A percentile compares a stretch with the other conserved stretches of the same genome.
phyloP scores from a whole-genome alignment of 2,113 vertebrate genomes.

The Perccottus glenii region DNA sequence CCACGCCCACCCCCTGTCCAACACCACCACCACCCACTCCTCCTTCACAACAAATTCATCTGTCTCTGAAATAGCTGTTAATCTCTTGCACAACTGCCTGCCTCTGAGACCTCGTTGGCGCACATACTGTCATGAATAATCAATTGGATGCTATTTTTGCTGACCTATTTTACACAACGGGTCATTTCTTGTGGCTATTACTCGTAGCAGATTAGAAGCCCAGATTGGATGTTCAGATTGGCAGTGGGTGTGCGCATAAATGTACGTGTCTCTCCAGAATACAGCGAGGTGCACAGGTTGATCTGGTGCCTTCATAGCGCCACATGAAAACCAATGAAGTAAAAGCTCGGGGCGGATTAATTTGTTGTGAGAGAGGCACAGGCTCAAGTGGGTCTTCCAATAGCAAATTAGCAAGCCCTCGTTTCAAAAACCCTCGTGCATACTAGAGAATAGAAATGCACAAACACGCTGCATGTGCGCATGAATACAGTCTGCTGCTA shows the following conservation, averaged over 20 bases:
- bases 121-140: slow-evolving; percentile 73
- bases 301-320: slow-evolving; percentile 39
- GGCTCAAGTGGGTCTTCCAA: slow-evolving; percentile 83
- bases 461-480: slow-evolving; percentile 54
- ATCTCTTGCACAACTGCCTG: slow-evolving; percentile 69
- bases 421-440: slow-evolving; percentile 65
- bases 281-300: slow-evolving; percentile 30
- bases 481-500: slow-evolving; percentile 28
- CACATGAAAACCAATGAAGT: slow-evolving; percentile 65
- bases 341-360: slow-evolving; percentile 33
- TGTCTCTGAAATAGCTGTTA: slow-evolving; percentile 74
- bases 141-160: slow-evolving; percentile 61
- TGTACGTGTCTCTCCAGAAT: slow-evolving; percentile 10
- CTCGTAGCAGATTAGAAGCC: slow-evolving; percentile 61
- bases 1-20: slow-evolving; percentile 21
- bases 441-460: slow-evolving; percentile 51
- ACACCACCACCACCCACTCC: slow-evolving; percentile 39
- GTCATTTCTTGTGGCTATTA: slow-evolving; percentile 57
- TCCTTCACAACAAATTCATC: slow-evolving; percentile 72
- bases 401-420: slow-evolving; percentile 86
- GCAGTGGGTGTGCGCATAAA: slow-evolving; percentile 10
- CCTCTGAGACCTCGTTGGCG: slow-evolving; percentile 69
- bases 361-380: slow-evolving; percentile 29
- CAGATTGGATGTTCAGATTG: slow-evolving; percentile 54
- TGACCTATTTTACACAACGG: slow-evolving; percentile 54